These are phyloP conservation scores for Homarus gammarus DNA, from an alignment of 2,888 invertebrate species.

Conservation along the genomic window DNA sequence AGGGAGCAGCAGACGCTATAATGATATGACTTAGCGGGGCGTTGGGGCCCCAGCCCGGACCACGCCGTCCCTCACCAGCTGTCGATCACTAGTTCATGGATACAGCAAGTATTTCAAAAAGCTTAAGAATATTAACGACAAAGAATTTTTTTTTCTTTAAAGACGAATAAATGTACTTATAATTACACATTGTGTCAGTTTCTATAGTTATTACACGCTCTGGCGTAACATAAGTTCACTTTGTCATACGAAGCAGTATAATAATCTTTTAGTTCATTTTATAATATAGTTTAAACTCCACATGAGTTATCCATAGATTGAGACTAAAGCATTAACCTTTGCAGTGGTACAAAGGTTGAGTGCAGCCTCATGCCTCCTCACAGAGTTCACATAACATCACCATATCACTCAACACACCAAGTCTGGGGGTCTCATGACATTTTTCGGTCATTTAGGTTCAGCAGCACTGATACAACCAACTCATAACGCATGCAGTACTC, in stretches of 20 bases:
- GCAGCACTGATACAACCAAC: not conserved
- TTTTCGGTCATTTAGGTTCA: not conserved
- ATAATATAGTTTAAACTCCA: constrained; percentile 21
- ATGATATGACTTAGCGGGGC: constrained; percentile 68
- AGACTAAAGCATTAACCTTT: constrained; percentile 1
- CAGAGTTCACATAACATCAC: not conserved
- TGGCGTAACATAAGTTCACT: constrained; percentile 49
- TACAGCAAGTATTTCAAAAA: constrained; percentile 73
- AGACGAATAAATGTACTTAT: constrained; percentile 69
- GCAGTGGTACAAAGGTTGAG: not conserved
- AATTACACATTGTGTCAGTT: constrained; percentile 70
- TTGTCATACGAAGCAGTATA: constrained; percentile 16
- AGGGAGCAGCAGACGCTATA: constrained; percentile 62
- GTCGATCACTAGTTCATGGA: constrained; percentile 65
- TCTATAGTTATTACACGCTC: constrained; percentile 44
- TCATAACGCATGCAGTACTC: not conserved
- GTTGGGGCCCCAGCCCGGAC: constrained; percentile 44
- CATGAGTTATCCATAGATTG: constrained; percentile 6
- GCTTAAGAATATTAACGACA: constrained; percentile 73
- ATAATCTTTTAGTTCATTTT: constrained; percentile 25
- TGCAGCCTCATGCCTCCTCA: not conserved
- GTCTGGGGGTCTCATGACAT: not conserved
- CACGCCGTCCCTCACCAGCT: constrained; percentile 42
- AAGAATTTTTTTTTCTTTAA: constrained; percentile 62
- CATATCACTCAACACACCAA: not conserved